Conservation (phyloP, 2,888 invertebrate genomes). For the Acleris emargana region DNA sequence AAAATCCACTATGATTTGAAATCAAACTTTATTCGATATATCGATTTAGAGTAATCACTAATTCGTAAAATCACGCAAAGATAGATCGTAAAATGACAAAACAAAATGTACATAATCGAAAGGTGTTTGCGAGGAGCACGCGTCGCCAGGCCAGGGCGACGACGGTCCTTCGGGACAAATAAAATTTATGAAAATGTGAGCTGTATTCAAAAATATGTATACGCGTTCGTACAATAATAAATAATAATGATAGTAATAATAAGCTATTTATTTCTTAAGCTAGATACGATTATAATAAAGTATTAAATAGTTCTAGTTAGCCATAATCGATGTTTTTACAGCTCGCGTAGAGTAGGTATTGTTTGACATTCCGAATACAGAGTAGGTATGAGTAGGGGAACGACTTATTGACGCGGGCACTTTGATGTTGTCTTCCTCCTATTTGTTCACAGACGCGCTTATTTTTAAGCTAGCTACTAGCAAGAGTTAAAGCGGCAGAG, state of each 20-base stretch:
- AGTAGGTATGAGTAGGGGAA: conserved; percentile 20
- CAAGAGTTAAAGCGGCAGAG: too few species aligned
- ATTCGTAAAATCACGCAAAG: too few species aligned
- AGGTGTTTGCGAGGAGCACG: conserved; percentile 2
- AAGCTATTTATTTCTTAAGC: conserved; percentile 77
- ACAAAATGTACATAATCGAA: not conserved
- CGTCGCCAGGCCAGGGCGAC: conserved; percentile 31
- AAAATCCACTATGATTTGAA: too few species aligned
- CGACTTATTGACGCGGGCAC: conserved; percentile 14
- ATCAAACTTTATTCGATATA: too few species aligned
- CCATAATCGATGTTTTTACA: conserved; percentile 59
- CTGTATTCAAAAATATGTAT: conserved; percentile 81
- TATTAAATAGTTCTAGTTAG: conserved; percentile 57
- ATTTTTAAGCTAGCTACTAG: too few species aligned
- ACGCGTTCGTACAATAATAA: conserved; percentile 83
- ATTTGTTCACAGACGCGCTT: too few species aligned
- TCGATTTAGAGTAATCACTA: too few species aligned
- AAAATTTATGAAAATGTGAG: conserved; percentile 52
- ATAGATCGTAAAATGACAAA: too few species aligned
- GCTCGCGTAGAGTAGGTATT: conserved; percentile 39
- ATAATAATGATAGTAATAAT: conserved; percentile 60
- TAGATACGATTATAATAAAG: conserved; percentile 52
- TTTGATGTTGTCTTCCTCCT: not conserved
- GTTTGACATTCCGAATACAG: conserved; percentile 38
- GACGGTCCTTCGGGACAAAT: conserved; percentile 35